Conservation (phyloP, 2,888 invertebrate genomes). For the Pheosia tremula region DNA sequence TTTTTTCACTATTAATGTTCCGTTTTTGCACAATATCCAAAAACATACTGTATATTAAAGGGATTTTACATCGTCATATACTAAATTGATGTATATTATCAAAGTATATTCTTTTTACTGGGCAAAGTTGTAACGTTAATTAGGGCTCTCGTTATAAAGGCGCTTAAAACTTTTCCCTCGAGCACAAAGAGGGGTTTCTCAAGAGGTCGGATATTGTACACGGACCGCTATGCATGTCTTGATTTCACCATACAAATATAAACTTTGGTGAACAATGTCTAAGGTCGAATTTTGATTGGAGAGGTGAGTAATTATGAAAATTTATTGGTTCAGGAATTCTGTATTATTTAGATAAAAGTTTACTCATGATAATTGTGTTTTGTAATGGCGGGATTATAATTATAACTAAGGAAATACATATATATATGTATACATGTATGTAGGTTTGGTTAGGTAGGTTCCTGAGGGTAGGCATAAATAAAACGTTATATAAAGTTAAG, state of each 20-base stretch:
- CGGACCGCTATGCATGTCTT: neutral
- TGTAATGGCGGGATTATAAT: too few relatives aligned
- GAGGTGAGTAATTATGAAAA: neutral
- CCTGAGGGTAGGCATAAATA: too few relatives aligned
- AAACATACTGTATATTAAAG: too few relatives aligned
- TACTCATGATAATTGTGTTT: neutral
- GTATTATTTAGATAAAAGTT: neutral
- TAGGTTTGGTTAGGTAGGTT: too few relatives aligned
- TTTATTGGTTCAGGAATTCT: neutral
- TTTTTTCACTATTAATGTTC: too few relatives aligned
- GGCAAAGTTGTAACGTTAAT: neutral
- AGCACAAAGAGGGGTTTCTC: neutral
- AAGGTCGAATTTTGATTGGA: neutral
- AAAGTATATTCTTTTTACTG: neutral
- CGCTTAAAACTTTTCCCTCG: conserved; percentile 1
- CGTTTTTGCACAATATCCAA: too few relatives aligned
- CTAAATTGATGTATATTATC: too few relatives aligned
- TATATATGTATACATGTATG: too few relatives aligned
- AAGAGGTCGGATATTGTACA: neutral
- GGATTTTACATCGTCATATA: too few relatives aligned
- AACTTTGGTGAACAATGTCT: neutral
- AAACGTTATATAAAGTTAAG: too few relatives aligned
- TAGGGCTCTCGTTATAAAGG: neutral
- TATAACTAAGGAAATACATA: too few relatives aligned
- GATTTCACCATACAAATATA: neutral